Evolutionary conservation across 2,113 vertebrate genomes (phyloP).

Genomic region (Dasyurus viverrinus): DNA sequence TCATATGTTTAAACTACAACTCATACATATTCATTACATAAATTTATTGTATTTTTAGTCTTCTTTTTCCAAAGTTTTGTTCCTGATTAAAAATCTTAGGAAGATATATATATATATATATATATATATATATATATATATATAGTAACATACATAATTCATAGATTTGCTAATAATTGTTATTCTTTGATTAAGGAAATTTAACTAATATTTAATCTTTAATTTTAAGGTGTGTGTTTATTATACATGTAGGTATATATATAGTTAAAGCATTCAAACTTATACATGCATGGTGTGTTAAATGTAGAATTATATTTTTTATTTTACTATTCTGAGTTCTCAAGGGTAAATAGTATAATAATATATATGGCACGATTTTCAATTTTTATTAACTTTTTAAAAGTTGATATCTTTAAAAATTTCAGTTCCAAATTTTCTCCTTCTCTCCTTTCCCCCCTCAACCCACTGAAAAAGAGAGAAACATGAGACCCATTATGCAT

Average conservation of each 20-base stretch:
- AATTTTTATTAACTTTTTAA: not conserved
- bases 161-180: not conserved
- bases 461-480: not conserved
- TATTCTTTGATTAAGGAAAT: not conserved
- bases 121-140: too few species aligned
- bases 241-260: not conserved
- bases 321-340: not conserved
- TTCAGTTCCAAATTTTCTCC: not conserved
- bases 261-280: not conserved
- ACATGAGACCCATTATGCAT: not conserved
- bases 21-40: not conserved
- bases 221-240: not conserved
- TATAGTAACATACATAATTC: not conserved
- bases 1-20: not conserved
- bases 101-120: too few species aligned
- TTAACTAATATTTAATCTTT: not conserved
- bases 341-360: not conserved
- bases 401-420: not conserved
- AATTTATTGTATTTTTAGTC: not conserved
- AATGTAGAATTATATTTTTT: not conserved
- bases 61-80: not conserved
- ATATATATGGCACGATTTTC: not conserved
- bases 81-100: not conserved
- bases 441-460: not conserved
- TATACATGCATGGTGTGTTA: not conserved